phyloP scores from a whole-genome alignment of 2,113 vertebrate genomes.

The Mustelus asterias region DNA sequence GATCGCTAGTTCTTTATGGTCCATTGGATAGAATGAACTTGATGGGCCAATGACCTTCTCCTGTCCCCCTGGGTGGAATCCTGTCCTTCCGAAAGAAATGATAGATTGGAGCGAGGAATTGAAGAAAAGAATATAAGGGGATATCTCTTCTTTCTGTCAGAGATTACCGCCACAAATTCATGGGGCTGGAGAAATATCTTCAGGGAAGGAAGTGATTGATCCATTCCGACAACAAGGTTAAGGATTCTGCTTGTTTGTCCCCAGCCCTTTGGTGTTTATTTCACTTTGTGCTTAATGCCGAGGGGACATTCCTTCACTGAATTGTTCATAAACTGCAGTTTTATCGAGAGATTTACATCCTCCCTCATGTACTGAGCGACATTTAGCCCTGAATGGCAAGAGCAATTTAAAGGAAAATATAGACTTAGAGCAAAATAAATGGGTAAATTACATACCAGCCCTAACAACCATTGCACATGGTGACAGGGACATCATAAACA shows the following conservation, averaged over 20 bases:
- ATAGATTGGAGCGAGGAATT: not conserved
- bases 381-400: not conserved
- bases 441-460: not conserved
- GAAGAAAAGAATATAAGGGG: not conserved
- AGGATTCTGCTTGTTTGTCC: not conserved
- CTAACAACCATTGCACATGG: not conserved
- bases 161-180: not conserved
- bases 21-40: not conserved
- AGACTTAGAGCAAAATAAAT: not conserved
- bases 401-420: constrained; percentile 3
- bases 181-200: not conserved
- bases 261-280: not conserved
- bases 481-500: not conserved
- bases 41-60: not conserved
- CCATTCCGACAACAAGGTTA: not conserved
- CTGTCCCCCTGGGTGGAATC: not conserved
- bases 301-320: not conserved
- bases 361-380: not conserved
- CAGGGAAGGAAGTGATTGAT: not conserved
- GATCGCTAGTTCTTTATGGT: not conserved
- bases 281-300: not conserved
- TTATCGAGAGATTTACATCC: not conserved
- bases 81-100: not conserved
- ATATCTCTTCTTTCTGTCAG: not conserved
- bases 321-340: not conserved